Evolutionary conservation across 2,888 invertebrate species (phyloP), one percentile per base, ranked within the genome.

Genomic region (Eremobia ochroleuca): DNA sequence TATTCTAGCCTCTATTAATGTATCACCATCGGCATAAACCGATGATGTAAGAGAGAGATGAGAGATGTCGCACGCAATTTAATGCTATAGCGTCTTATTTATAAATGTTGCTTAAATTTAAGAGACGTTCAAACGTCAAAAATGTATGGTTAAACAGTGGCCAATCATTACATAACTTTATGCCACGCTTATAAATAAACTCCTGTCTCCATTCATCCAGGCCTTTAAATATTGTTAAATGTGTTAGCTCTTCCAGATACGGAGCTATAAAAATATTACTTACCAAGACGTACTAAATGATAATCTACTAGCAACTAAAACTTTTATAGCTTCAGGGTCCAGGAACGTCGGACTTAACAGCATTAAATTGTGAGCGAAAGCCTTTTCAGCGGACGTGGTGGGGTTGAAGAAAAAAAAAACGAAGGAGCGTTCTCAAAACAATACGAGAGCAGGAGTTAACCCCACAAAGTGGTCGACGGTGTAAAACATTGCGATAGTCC

Each of bases 401-500:
- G 81, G 87, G 55, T 86, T 84, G 82, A 85, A 43, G n/a, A 43
- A 43, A 34, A 90, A 90, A 88, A 86, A 87, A 87, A 88, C 82
- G 69, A 82, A 81, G 67, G 73, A 85, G 28, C 68, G 75, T 28
- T 81, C 76, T 82, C 84, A 79, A 90, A 92, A 92, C 92, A 92
- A 92, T 92, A 87, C 87, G 80, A 81, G 79, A 74, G 86, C 77
- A 85, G 81, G 84, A 90, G 88, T 90, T 90, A 92, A 91, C 90
- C 85, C 88, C 81, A 87, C 85, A 73, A 82, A 83, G 87, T 82
- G 77, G 76, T 67, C 68, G 77, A 61, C 73, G 59, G 79, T 83
- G 87, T 81, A 82, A 92, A 92, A 92, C 93, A 93, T 89, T 86
- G 92, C 89, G 87, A 93, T 92, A 91, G 90, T 84, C 85, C 87